These are phyloP conservation scores for Callinectes sapidus DNA, from an alignment of 2,888 invertebrate genomes.

Conservation along the genomic window DNA sequence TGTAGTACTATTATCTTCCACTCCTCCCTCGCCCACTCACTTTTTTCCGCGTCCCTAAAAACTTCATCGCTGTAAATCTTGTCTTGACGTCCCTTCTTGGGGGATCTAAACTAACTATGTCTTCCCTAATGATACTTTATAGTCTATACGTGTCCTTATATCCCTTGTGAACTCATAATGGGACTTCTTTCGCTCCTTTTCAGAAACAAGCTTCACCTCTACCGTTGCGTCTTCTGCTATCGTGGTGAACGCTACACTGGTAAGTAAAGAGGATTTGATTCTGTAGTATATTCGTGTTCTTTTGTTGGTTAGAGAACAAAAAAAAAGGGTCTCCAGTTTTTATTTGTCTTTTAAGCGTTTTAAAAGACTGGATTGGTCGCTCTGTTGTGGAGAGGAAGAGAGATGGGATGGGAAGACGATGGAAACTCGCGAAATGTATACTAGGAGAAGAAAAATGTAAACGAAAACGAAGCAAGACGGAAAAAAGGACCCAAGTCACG, in stretches of 20 bases:
- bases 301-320: too few species aligned
- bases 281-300: too few species aligned
- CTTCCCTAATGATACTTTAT: background rate
- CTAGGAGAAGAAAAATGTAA: background rate
- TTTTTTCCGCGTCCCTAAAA: background rate
- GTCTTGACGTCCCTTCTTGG: background rate
- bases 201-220: background rate
- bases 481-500: background rate
- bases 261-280: too few species aligned
- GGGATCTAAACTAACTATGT: background rate
- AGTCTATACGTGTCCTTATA: background rate
- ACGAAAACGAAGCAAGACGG: background rate
- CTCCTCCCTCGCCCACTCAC: background rate
- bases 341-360: background rate
- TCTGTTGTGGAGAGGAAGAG: background rate
- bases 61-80: constrained; percentile 1
- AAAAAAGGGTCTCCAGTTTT: background rate
- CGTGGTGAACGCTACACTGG: too few species aligned
- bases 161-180: background rate
- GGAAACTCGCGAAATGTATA: background rate
- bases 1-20: background rate
- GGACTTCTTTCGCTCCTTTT: background rate
- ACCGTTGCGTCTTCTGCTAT: background rate
- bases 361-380: background rate
- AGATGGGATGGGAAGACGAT: background rate